A percentile compares a stretch with the other conserved stretches of the same genome.
Evolutionary conservation across 2,113 vertebrate species (phyloP).

Genomic region (Paracanthobrama guichenoti): DNA sequence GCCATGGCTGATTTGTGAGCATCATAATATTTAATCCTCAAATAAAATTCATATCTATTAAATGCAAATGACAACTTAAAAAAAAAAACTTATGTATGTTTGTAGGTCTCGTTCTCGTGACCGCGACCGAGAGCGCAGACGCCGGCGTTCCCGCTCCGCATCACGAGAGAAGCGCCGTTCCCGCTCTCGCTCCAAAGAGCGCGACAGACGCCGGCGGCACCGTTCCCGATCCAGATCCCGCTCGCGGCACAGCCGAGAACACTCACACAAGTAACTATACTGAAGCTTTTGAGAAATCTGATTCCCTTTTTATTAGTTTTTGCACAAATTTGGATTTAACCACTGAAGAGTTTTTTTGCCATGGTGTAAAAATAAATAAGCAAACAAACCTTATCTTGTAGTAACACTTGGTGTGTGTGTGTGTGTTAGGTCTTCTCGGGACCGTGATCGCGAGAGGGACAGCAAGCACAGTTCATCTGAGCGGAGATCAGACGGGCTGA

Average conservation of each 20-base stretch:
- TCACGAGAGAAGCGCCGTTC: constrained; percentile 74
- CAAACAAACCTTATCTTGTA: not conserved
- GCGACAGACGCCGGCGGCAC: constrained; percentile 55
- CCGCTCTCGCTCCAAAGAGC: constrained; percentile 74
- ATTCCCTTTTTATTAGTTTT: not conserved
- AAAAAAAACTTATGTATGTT: not conserved
- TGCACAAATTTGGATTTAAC: not conserved
- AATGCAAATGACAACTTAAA: not conserved
- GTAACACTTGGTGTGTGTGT: not conserved
- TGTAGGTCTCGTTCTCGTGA: constrained; percentile 90
- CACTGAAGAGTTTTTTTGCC: not conserved
- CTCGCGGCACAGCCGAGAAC: constrained; percentile 51
- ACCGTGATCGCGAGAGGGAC: constrained; percentile 83
- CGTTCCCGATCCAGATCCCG: constrained; percentile 52
- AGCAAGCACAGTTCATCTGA: constrained; percentile 79
- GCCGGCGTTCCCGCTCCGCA: constrained; percentile 82
- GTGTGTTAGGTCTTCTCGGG: constrained; percentile 81
- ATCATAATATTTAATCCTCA: too few relatives aligned
- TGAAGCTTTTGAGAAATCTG: not conserved
- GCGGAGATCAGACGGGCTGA: constrained; percentile 82
- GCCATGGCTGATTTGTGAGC: not conserved
- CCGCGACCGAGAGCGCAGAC: constrained; percentile 81
- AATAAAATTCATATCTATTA: not conserved
- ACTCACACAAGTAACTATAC: constrained; percentile 51
- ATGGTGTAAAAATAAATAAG: not conserved